These are phyloP conservation scores for Scyliorhinus canicula DNA, from an alignment of 2,797 vertebrate species.

Conservation along the genomic window DNA sequence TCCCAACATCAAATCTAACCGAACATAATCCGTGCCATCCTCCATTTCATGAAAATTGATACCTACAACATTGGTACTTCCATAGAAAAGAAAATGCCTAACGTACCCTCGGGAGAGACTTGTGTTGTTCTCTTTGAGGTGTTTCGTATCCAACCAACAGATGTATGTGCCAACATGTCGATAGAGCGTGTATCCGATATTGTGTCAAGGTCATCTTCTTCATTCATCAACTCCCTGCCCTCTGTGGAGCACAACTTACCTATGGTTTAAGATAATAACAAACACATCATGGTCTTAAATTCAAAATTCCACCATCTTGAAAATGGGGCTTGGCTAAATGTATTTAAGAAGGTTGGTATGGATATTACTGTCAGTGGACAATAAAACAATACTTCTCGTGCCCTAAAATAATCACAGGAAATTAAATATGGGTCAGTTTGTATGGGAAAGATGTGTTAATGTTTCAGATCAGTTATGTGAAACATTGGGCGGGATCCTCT, in stretches of 20 bases:
- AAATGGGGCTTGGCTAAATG: not conserved
- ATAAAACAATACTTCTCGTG: not conserved
- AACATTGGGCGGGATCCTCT: no score
- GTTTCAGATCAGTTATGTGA: not conserved
- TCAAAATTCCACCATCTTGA: not conserved
- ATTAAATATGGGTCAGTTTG: not conserved
- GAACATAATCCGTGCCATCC: not conserved
- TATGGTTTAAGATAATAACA: slow-evolving; percentile 36
- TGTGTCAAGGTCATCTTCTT: slow-evolving; percentile 45
- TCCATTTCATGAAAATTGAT: not conserved
- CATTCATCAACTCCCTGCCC: slow-evolving; percentile 45
- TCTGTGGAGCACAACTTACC: slow-evolving; percentile 49
- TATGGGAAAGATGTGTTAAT: not conserved
- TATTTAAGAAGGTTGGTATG: not conserved
- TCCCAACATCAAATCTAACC: not conserved
- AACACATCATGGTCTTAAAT: not conserved
- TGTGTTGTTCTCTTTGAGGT: slow-evolving; percentile 50
- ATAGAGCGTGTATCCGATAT: slow-evolving; percentile 45
- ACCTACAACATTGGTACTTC: not conserved
- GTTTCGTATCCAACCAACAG: slow-evolving; percentile 46
- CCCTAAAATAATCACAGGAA: not conserved
- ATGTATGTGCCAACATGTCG: slow-evolving; percentile 45
- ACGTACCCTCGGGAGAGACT: slow-evolving; percentile 51
- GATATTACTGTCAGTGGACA: not conserved
- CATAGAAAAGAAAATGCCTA: not conserved